Base-by-base conservation (phyloP, 1,140 invertebrate genomes). In the Dolichoris vasculosae region DNA sequence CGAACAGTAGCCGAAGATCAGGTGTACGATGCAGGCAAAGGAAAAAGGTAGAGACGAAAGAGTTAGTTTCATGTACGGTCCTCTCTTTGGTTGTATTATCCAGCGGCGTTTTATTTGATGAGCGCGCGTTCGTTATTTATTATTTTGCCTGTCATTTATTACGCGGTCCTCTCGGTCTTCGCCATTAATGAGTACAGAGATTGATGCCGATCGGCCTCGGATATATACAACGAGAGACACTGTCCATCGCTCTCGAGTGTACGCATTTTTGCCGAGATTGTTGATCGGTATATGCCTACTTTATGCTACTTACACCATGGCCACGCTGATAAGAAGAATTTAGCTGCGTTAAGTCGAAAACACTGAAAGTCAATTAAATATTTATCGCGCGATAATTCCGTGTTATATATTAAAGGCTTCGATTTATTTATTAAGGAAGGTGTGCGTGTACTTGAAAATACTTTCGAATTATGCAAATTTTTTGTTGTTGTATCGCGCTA, bases 321-420 rank as follows among this genome's bases (percentile, higher is more conserved):
- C 48, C 59, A 26, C 7, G 48, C 35, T 43, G 80, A 86, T 86
- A 86, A 86, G 80, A 30, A 43, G 73, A 63, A 82, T 86, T 86
- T 86, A 86, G 73, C 80, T 46, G 59, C 73, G 78, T 85, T 64
- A 81, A 81, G 77, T 80, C 78, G 69, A 71, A 30, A 78, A 86
- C 85, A 86, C 73, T 78, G 85, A 86, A 86, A 86, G 71, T 86
- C 85, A 86, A 86, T 86, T 86, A 86, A 86, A 86, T 86, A 67
- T 86, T 86, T 86, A 86, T 86, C 85, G 32, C 43, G 40, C 46
- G 64, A 82, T 82, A 71, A 71, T 82, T 55, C 43, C 67, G 30
- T 43, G 40, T 82, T 82, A 71, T 69, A 82, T 77, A 55, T 78
- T 59, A 59, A 76, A 76, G 48, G 48, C 76, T 51, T 78, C 76